Evolutionary conservation across 2,113 vertebrate species (phyloP).

Genomic region (Crotalus helleri): DNA sequence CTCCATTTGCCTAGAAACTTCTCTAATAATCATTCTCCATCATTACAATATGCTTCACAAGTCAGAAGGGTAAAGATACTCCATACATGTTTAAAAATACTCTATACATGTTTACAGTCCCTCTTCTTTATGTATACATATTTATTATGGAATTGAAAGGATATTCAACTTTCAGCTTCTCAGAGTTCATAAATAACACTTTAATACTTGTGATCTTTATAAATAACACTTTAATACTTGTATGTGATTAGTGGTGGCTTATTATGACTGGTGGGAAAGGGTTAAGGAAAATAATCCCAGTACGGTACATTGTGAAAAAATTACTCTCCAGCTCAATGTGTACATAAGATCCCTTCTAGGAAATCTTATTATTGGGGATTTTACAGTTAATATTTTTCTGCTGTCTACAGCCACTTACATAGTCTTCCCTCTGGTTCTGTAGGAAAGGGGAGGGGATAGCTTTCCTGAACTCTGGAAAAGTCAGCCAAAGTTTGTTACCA

Average conservation of each 20-base stretch:
- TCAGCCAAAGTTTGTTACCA: slow-evolving; percentile 32
- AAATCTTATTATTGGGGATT: background rate
- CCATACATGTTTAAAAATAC: background rate
- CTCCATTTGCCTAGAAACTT: background rate
- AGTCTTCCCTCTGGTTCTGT: background rate
- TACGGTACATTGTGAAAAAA: background rate
- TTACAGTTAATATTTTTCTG: slow-evolving; percentile 12
- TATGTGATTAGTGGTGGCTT: background rate
- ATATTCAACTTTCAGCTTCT: background rate
- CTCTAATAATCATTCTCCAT: background rate
- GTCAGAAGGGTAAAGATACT: background rate
- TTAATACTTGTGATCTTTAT: background rate
- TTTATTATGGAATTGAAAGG: background rate
- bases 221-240: background rate
- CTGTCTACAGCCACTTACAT: slow-evolving; percentile 2
- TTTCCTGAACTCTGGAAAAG: slow-evolving; percentile 11
- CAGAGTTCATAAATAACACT: background rate
- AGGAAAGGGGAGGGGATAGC: background rate
- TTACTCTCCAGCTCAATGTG: slow-evolving; percentile 14
- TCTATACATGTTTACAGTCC: background rate
- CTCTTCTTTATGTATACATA: background rate
- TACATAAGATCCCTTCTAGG: slow-evolving; percentile 15
- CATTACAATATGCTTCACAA: background rate
- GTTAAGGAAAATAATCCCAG: slow-evolving; percentile 14
- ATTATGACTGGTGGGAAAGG: slow-evolving; percentile 1